These are phyloP conservation scores for Neoarius graeffei DNA, from an alignment of 2,113 vertebrate species.

Conservation along the genomic window DNA sequence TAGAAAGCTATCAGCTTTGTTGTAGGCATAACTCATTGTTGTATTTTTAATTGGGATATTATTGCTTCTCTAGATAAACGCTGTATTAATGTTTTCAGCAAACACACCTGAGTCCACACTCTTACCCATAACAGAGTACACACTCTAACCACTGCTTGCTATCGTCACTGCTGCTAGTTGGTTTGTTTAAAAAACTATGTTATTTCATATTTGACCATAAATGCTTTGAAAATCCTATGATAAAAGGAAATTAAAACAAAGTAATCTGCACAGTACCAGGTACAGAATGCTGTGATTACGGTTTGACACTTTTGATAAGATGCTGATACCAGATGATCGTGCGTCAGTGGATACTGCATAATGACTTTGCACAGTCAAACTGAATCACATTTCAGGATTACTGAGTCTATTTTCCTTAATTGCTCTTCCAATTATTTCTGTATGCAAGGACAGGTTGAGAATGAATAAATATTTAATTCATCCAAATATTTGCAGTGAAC, in stretches of 20 bases:
- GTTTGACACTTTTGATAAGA: neutral
- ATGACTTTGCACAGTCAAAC: neutral
- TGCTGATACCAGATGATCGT: neutral
- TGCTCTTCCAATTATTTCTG: neutral
- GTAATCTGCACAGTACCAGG: neutral
- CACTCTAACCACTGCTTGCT: neutral
- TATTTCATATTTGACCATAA: neutral
- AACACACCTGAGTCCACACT: constrained; percentile 32
- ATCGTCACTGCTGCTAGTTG: neutral
- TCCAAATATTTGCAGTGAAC: constrained; percentile 45
- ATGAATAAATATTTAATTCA: constrained; percentile 29
- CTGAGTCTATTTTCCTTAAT: neutral
- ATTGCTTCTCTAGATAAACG: constrained; percentile 3
- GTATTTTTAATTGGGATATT: neutral
- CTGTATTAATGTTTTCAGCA: neutral
- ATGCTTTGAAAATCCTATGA: neutral
- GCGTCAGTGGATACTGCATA: neutral
- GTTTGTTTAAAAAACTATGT: neutral
- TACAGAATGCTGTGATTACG: neutral
- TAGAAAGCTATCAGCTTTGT: neutral
- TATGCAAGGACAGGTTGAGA: constrained; percentile 17
- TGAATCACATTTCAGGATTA: neutral
- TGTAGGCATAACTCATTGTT: neutral
- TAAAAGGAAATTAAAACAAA: neutral
- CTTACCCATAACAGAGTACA: neutral